Evolutionary conservation across 2,113 vertebrate genomes (phyloP), one percentile per base, ranked within the genome.

Genomic region (Aptenodytes patagonicus): DNA sequence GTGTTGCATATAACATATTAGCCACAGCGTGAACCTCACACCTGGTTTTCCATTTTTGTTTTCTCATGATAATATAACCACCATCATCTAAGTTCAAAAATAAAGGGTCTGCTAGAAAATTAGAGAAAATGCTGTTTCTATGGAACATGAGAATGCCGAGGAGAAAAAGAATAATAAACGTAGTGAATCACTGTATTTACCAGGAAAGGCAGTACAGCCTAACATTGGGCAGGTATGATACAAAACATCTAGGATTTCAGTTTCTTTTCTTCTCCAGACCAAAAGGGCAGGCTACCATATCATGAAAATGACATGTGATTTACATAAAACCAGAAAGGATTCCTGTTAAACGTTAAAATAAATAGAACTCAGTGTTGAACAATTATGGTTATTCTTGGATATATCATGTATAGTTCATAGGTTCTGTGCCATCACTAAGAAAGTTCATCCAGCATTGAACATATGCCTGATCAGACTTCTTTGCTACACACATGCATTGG

Each of bases 71-170:
- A 51, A 65, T 21, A 38, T 4, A 78, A 82, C 54, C n/a, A 19
- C 46, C 32, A 70, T 8, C 29, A 66, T 22, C 9, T 75, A 71
- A 66, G 32, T 11, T 13, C 3, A 71, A 83, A 93, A 77, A 52
- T 19, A 78, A 80, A 91, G 7, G 12, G 5, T 54, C n/a, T 52
- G 7, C 46, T 40, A 40, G 34, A 91, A 89, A 82, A 68, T 60
- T 26, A 75, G 47, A 81, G 14, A 17, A 90, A 62, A 62, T 21
- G 0, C 14, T 70, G 8, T 69, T 24, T 54, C 46, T 70, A 19
- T 16, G 40, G 20, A 71, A 60, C 3, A 34, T 2, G 8, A 54
- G 22, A 80, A 51, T 47, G 12, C 24, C 0, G 0, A 60, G 28
- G 34, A 47, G 10, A 40, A 62, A 62, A 70, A 78, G 6, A 82